Evolutionary conservation across 2,113 vertebrate species (phyloP), one percentile per base, ranked within the genome.

Genomic region (Strigops habroptila): DNA sequence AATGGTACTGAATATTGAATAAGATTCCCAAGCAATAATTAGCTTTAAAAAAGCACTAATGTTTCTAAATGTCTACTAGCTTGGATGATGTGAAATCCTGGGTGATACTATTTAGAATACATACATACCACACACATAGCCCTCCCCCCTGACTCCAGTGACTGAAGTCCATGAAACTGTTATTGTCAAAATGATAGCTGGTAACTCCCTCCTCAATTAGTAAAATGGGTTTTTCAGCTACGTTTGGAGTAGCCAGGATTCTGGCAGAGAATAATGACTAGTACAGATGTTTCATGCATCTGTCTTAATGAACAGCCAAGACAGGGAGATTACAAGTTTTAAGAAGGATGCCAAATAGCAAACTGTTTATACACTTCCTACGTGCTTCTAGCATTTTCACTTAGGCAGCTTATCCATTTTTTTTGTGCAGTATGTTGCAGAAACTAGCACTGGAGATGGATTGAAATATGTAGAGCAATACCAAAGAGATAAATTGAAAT

Each of bases 231-330:
- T 91, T 93, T 64, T 51, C 68, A 88, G 78, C 30, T 78, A 21
- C 18, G 14, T 59, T 21, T 53, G 41, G 30, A 64, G n/a, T 53
- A 70, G 35, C 44, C 85, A 71, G 63, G 6, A 44, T 48, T 79
- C 89, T 89, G 57, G 82, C 92, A 95, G 41, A 25, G 92, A 94
- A 25, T 41, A 64, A 87, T 79, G 37, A 23, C 71, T 73, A 62
- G 24, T 76, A 31, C 83, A 96, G 86, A 93, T 92, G 91, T 91
- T 93, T 95, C 63, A 88, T 85, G 43, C 63, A 82, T 95, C 92
- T 95, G 79, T 86, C 79, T 76, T 64, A 76, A 86, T 10, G 23
- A 91, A 86, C 49, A 86, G 86, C 55, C 81, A 49, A 75, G 62
- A 92, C 44, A 95, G 71, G 53, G 33, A 86, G 75, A 88, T 70